Evolutionary conservation across 2,113 vertebrate species (phyloP).

Genomic region (Plectropomus leopardus): DNA sequence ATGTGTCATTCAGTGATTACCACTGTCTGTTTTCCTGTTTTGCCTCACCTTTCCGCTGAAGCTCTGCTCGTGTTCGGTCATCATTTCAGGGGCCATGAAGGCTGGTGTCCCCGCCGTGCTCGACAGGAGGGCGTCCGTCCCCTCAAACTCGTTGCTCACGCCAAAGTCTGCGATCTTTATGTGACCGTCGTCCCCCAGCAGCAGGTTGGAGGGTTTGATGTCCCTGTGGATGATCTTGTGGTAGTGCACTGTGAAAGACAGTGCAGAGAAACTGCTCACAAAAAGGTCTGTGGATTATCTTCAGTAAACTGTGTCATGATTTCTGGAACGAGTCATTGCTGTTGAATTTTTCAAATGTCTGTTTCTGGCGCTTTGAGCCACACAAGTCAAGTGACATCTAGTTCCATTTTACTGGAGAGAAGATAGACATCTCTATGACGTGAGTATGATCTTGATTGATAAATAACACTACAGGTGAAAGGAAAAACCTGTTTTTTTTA

Average conservation of each 20-base stretch:
- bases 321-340: too few species aligned
- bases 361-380: too few species aligned
- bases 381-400: too few species aligned
- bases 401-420: too few species aligned
- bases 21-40: neutral
- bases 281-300: too few species aligned
- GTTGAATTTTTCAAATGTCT: too few species aligned
- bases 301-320: too few species aligned
- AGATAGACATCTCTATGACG: too few species aligned
- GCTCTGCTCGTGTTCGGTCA: constrained; percentile 89
- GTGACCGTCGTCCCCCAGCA: constrained; percentile 93
- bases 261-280: neutral
- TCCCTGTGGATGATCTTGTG: constrained; percentile 98
- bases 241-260: constrained; percentile 89
- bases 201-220: constrained; percentile 97
- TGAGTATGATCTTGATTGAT: too few species aligned
- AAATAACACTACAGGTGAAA: too few species aligned
- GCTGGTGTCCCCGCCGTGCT: constrained; percentile 94
- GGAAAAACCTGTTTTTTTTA: too few species aligned
- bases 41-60: constrained; percentile 93
- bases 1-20: neutral
- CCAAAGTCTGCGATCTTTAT: constrained; percentile 97
- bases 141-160: constrained; percentile 96
- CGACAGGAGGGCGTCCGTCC: constrained; percentile 91
- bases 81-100: constrained; percentile 96